These are phyloP conservation scores for Leuciscus idus DNA, from an alignment of 2,113 vertebrate genomes.

Conservation along the genomic window DNA sequence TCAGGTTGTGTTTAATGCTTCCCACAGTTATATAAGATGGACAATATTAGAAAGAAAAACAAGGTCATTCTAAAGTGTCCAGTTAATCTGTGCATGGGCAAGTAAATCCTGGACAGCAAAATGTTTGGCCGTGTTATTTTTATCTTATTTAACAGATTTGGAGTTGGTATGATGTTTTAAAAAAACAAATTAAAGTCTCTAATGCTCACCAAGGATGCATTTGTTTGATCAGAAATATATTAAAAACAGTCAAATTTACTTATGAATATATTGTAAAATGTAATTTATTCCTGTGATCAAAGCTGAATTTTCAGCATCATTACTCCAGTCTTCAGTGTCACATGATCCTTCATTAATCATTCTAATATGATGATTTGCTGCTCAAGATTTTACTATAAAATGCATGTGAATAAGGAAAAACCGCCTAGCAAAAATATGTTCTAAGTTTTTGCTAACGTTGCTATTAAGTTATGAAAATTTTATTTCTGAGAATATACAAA, in stretches of 20 bases:
- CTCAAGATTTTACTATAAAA: too few species aligned
- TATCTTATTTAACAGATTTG: not conserved
- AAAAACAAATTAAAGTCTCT: not conserved
- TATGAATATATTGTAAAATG: not conserved
- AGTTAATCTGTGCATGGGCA: not conserved
- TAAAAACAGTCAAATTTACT: not conserved
- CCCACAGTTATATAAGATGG: not conserved
- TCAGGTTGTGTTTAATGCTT: constrained; percentile 42
- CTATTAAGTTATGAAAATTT: too few species aligned
- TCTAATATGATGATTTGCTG: not conserved
- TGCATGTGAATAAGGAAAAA: too few species aligned
- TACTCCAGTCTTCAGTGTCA: not conserved
- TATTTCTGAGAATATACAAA: too few species aligned
- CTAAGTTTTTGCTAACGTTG: too few species aligned
- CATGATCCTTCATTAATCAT: not conserved
- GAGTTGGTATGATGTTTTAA: not conserved
- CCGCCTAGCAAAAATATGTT: too few species aligned
- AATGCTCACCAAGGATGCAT: not conserved
- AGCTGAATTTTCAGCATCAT: not conserved
- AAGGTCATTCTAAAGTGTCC: not conserved
- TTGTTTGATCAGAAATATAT: not conserved
- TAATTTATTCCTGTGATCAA: not conserved
- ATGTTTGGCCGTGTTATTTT: not conserved
- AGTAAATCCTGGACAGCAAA: not conserved
- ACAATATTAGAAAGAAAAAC: not conserved